Percentiles rank a stretch among this genome's conserved stretches.
phyloP scores from a whole-genome alignment of 2,888 invertebrate genomes.

The Isoperla grammatica region DNA sequence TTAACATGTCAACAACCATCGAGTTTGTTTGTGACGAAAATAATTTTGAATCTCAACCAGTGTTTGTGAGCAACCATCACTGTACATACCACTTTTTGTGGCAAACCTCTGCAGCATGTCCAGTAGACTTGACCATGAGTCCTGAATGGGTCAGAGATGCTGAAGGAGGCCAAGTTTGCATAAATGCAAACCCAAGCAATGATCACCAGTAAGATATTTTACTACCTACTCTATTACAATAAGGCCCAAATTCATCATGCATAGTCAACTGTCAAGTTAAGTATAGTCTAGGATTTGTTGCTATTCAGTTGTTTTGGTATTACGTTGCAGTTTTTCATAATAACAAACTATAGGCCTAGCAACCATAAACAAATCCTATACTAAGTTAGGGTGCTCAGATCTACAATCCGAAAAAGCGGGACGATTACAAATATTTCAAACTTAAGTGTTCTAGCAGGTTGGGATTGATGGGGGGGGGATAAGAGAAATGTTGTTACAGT shows the following conservation, averaged over 20 bases:
- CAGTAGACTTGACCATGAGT: not conserved
- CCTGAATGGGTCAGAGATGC: not conserved
- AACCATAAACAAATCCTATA: no score
- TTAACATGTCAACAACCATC: constrained; percentile 6
- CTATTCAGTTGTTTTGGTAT: no score
- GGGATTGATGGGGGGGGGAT: no score
- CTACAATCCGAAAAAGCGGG: no score
- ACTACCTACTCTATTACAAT: not conserved
- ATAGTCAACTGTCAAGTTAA: not conserved
- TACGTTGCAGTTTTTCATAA: no score
- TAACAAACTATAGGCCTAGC: no score
- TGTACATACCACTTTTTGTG: constrained; percentile 11
- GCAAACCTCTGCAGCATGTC: constrained; percentile 10
- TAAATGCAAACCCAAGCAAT: not conserved
- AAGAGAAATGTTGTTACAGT: no score
- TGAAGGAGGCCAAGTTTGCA: not conserved
- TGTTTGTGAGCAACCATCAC: not conserved
- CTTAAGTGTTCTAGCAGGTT: no score
- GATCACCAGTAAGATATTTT: not conserved
- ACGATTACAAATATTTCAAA: no score
- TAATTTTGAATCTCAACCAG: constrained; percentile 5
- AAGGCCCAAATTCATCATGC: not conserved
- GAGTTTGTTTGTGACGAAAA: constrained; percentile 16
- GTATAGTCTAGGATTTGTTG: not conserved
- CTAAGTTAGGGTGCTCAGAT: no score